Conservation (phyloP, 1,140 invertebrate genomes). For the Eufriesea mexicana region DNA sequence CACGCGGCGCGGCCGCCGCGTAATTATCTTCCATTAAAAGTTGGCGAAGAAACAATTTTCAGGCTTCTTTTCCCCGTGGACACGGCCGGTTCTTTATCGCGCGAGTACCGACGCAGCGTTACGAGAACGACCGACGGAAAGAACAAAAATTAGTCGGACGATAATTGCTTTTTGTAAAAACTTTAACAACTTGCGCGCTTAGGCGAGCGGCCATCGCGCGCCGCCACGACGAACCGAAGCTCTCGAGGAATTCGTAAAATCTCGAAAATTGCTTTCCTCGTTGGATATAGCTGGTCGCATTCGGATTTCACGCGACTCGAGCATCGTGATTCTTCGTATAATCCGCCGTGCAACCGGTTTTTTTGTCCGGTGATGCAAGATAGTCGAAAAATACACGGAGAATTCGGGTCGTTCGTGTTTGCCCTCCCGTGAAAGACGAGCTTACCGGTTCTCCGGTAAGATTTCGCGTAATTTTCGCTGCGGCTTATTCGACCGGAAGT, state of each 20-base stretch:
- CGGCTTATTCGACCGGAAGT: background rate
- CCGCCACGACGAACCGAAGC: background rate
- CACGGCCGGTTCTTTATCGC: slow-evolving; percentile 20
- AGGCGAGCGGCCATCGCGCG: no score
- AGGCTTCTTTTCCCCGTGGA: background rate
- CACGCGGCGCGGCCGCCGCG: background rate
- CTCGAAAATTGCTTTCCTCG: background rate
- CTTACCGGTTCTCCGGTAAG: background rate
- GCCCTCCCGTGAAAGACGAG: background rate
- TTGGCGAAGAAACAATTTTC: slow-evolving; percentile 30
- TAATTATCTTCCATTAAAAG: slow-evolving; percentile 43
- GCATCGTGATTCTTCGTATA: background rate
- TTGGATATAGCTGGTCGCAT: background rate
- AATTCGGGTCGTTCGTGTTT: background rate
- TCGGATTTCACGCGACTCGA: background rate
- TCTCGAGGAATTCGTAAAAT: background rate
- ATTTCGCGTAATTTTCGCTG: background rate
- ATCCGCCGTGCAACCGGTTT: background rate
- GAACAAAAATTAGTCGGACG: slow-evolving; percentile 21
- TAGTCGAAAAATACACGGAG: background rate
- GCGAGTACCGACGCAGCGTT: background rate
- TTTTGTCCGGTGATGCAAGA: background rate
- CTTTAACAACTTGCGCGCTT: slow-evolving; percentile 23
- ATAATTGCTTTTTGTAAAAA: slow-evolving; percentile 37
- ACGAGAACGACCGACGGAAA: background rate